A percentile compares a stretch with the other conserved stretches of the same genome.
Evolutionary conservation across 1,140 invertebrate species (phyloP).

Genomic region (Dendroctonus valens): DNA sequence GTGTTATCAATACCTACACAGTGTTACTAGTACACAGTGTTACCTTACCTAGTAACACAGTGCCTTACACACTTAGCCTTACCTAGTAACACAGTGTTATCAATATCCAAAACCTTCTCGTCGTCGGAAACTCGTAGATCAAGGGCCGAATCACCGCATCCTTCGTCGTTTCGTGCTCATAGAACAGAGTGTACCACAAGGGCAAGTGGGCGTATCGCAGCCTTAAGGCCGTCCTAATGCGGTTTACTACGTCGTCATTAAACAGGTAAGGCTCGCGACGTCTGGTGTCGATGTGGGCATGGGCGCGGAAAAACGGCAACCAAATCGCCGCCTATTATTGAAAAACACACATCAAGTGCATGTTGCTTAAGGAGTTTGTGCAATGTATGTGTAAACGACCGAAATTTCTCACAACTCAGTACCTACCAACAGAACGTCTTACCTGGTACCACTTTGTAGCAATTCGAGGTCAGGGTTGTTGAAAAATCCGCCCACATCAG

Average conservation of each 20-base stretch:
- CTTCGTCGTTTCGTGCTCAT: slow-evolving; percentile 79
- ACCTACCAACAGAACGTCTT: slow-evolving; percentile 25
- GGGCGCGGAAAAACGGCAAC: slow-evolving; percentile 63
- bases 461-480: slow-evolving; percentile 92
- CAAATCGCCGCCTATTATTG: slow-evolving; percentile 55
- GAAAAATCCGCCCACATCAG: slow-evolving; percentile 98
- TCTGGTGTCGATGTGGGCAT: slow-evolving; percentile 85
- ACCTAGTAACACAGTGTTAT: slow-evolving; percentile 83
- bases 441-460: slow-evolving; percentile 93
- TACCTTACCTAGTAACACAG: no score
- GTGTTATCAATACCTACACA: no score
- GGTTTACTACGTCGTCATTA: slow-evolving; percentile 68
- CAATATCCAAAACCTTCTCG: slow-evolving; percentile 73
- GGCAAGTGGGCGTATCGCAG: slow-evolving; percentile 87
- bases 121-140: slow-evolving; percentile 89
- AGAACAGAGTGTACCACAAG: slow-evolving; percentile 95
- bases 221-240: slow-evolving; percentile 79
- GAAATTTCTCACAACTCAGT: not conserved
- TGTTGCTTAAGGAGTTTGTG: no score
- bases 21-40: no score
- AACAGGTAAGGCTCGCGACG: slow-evolving; percentile 96
- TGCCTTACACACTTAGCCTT: no score
- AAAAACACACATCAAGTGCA: no score
- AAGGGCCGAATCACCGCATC: slow-evolving; percentile 87
- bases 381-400: not conserved